These are phyloP conservation scores for Phrynocephalus vlangalii DNA, from an alignment of 2,797 vertebrate species.

Conservation along the genomic window DNA sequence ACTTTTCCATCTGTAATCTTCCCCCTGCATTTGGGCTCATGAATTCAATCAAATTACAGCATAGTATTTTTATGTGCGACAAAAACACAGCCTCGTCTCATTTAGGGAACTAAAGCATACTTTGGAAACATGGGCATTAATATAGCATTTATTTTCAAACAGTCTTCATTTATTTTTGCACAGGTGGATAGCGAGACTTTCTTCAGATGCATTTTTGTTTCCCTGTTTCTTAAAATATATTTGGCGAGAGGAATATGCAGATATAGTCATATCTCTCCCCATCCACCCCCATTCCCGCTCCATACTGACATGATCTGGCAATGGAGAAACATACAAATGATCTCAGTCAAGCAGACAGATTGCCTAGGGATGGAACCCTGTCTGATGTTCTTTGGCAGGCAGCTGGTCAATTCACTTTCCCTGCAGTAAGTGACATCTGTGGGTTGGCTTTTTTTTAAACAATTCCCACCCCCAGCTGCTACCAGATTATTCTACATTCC, in stretches of 20 bases:
- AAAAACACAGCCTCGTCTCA: too few relatives aligned
- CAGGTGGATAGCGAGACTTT: background rate
- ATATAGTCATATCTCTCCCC: background rate
- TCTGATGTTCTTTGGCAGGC: conserved; percentile 59
- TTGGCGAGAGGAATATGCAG: background rate
- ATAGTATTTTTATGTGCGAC: background rate
- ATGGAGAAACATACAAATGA: conserved; percentile 44
- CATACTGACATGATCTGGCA: conserved; percentile 32
- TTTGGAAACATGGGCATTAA: background rate
- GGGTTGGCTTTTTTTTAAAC: conserved; percentile 31
- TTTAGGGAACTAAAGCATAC: background rate
- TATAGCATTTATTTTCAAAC: background rate
- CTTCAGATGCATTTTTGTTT: background rate
- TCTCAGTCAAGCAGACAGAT: conserved; percentile 55
- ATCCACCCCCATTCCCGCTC: background rate
- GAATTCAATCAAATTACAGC: background rate
- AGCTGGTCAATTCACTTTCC: conserved; percentile 63
- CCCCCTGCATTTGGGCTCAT: background rate
- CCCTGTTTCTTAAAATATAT: background rate
- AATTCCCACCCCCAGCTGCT: conserved; percentile 21
- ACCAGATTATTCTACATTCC: conserved; percentile 41
- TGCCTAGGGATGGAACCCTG: conserved; percentile 41
- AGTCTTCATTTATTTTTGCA: too few relatives aligned
- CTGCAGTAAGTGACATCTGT: conserved; percentile 57
- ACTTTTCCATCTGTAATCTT: conserved; percentile 1